Percentiles rank a stretch among this genome's conserved stretches.
Evolutionary conservation across 2,113 vertebrate species (phyloP).

Genomic region (Carassius carassius): DNA sequence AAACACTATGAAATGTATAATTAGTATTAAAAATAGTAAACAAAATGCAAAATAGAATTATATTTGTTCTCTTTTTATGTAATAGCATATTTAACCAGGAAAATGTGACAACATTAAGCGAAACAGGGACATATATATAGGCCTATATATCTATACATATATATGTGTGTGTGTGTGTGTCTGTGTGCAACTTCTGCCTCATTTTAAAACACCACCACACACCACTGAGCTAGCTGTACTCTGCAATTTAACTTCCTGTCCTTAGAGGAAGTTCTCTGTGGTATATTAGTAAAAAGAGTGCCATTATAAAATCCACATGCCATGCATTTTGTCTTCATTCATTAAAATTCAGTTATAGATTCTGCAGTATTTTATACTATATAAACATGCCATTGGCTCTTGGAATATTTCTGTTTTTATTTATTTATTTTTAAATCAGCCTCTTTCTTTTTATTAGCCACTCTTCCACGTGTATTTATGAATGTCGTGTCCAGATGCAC

Average conservation of each 20-base stretch:
- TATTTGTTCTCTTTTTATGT: no score
- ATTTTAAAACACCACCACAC: no score
- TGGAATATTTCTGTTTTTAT: background rate
- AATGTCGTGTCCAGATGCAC: slow-evolving; percentile 40
- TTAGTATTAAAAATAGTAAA: no score
- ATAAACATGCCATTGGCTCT: background rate
- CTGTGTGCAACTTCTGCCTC: no score
- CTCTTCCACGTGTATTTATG: slow-evolving; percentile 28
- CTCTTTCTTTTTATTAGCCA: slow-evolving; percentile 25
- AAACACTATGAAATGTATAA: no score
- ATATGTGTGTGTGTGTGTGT: no score
- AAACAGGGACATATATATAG: no score
- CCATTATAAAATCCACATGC: background rate
- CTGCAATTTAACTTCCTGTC: slow-evolving; percentile 21
- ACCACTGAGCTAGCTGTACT: background rate
- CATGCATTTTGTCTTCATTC: background rate
- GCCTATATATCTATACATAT: no score
- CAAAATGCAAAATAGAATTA: no score
- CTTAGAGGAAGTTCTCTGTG: slow-evolving; percentile 13
- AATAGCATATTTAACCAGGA: no score
- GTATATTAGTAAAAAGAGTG: background rate
- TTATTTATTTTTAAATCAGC: background rate
- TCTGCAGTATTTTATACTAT: background rate
- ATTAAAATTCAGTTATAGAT: background rate
- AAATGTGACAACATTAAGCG: no score